Evolutionary conservation across 2,888 invertebrate genomes (phyloP).

Genomic region (Eudemis profundana): DNA sequence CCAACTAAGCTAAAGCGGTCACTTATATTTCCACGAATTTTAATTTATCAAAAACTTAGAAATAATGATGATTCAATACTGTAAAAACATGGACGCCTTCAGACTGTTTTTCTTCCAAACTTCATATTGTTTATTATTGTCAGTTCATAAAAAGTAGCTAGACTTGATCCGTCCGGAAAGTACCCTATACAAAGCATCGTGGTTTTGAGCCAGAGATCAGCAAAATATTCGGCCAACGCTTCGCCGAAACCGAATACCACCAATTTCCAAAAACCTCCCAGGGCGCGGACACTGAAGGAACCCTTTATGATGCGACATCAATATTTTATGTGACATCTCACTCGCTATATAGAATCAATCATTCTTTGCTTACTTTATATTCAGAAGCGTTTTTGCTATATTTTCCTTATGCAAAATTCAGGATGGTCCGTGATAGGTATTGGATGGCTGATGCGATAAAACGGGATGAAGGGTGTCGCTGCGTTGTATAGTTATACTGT

Average conservation of each 20-base stretch:
- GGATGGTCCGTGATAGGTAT: constrained; percentile 54
- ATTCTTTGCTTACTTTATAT: constrained; percentile 68
- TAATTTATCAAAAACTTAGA: too few relatives aligned
- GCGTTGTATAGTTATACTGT: constrained; percentile 11
- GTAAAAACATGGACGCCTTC: too few relatives aligned
- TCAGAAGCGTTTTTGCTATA: constrained; percentile 62
- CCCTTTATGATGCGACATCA: constrained; percentile 51
- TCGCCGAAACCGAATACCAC: constrained; percentile 32
- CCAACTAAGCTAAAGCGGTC: too few relatives aligned
- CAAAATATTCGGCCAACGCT: neutral
- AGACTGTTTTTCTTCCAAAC: too few relatives aligned
- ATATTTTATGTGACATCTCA: constrained; percentile 68
- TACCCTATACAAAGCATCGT: too few relatives aligned
- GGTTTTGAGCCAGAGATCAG: neutral
- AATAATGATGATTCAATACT: too few relatives aligned
- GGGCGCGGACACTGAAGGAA: constrained; percentile 38
- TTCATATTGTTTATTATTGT: too few relatives aligned
- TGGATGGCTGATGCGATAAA: constrained; percentile 47
- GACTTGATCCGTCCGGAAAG: too few relatives aligned
- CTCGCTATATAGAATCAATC: constrained; percentile 66
- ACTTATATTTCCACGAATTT: too few relatives aligned
- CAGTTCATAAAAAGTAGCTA: too few relatives aligned
- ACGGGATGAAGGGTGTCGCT: constrained; percentile 25
- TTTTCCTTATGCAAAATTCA: constrained; percentile 53
- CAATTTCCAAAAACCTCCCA: constrained; percentile 26